Evolutionary conservation across 2,797 vertebrate genomes (phyloP).

Genomic region (Lemur catta): DNA sequence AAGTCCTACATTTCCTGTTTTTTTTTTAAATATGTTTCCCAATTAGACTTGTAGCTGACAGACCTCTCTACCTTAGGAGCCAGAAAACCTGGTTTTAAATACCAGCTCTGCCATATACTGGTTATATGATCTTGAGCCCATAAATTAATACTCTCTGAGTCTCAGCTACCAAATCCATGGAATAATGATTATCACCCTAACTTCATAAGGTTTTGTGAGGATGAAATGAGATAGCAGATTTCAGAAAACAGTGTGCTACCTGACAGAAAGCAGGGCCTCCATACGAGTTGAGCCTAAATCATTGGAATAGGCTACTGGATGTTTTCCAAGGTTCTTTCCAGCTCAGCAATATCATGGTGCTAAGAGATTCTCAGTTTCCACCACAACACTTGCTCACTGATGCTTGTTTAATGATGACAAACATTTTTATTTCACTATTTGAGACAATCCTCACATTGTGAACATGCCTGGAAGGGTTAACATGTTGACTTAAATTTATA

Average conservation of each 20-base stretch:
- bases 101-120: neutral
- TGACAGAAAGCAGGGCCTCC: neutral
- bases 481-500: neutral
- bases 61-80: neutral
- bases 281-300: neutral
- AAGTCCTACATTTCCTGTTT: neutral
- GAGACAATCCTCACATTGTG: neutral
- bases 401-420: neutral
- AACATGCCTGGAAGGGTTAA: neutral
- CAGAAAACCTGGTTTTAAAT: neutral
- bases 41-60: neutral
- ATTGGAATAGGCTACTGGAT: neutral
- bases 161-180: constrained; percentile 1
- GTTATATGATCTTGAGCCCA: neutral
- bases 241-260: neutral
- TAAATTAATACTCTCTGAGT: neutral
- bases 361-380: neutral
- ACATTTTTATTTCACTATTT: constrained; percentile 3
- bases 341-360: neutral
- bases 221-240: neutral
- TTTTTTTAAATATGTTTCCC: constrained; percentile 5
- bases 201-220: neutral
- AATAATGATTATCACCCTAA: neutral
- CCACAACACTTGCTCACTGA: neutral
- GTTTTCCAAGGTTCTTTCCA: neutral